Base-by-base conservation (phyloP, 2,797 vertebrate genomes). In the Artibeus lituratus region DNA sequence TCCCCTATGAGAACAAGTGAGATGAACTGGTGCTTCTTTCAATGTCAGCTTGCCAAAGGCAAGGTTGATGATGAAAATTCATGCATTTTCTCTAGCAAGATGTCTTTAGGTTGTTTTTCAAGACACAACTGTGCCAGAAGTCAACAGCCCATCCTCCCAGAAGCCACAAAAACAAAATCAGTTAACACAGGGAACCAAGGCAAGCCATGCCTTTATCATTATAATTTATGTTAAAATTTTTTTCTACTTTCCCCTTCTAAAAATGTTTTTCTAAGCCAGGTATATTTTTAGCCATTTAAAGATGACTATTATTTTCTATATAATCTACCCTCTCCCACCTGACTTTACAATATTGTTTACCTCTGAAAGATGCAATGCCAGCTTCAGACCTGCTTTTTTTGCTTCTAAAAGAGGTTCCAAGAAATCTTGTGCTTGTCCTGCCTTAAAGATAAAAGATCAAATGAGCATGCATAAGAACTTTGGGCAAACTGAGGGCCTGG, bases 331-430 rank as follows among this genome's bases (percentile, higher is more conserved):
- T 91, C 32, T 92, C n/a, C 26, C 59, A 39, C 22, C 26, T 84
- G 69, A 94, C 65, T 89, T 78, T 77, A 88, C 24, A 83, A 22
- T 93, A 90, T 77, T 96, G 82, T 84, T 97, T 99, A 99, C 99
- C 99, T 99, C 99, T 92, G 99, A 99, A 95, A 99, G 99, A 96
- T 99, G 99, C 96, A 99, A 96, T 0, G 99, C 99, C 97, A 99
- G 97, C 98, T 99, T 99, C 49, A 99, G 98, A 73, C 99, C 99
- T 91, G 98, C 98, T 96, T 99, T 99, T 98, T 98, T 99, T 39
- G 99, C 99, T 97, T 98, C 99, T 76, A 98, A 98, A 81, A 99
- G 98, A 0, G 99, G 99, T 94, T 99, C 99, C 92, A 99, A 98
- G 39, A 99, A 98, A 91, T 99, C 98, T 98, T 98, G 99, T 76